Conservation (phyloP, 2,113 vertebrate genomes). For the Pseudopodoces humilis region DNA sequence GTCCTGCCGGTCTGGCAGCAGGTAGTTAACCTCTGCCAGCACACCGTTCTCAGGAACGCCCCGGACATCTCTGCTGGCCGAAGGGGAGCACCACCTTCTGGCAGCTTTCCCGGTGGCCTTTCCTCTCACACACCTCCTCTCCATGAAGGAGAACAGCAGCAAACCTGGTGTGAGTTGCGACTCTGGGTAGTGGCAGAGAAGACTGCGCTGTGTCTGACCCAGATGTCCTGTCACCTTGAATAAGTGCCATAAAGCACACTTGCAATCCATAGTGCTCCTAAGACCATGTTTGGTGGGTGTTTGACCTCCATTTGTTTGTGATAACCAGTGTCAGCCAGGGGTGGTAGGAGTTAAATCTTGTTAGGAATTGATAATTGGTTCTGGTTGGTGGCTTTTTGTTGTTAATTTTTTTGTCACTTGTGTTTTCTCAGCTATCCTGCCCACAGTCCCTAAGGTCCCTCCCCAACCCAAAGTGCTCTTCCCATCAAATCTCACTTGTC, state of each 20-base stretch:
- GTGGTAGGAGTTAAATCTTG: not conserved
- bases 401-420: not conserved
- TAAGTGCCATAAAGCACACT: not conserved
- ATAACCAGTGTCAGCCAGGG: not conserved
- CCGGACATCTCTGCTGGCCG: not conserved
- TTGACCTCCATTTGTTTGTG: not conserved
- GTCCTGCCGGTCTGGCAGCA: not conserved
- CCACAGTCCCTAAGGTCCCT: not conserved
- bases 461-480: not conserved
- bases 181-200: not conserved
- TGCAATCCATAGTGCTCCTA: not conserved
- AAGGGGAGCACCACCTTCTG: not conserved
- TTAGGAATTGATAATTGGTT: not conserved
- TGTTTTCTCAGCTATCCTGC: not conserved
- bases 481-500: not conserved
- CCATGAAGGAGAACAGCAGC: not conserved
- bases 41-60: fast-evolving
- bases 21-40: not conserved
- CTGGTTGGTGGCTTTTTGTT: not conserved
- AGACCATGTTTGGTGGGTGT: not conserved
- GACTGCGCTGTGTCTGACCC: fast-evolving
- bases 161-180: not conserved
- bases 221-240: not conserved
- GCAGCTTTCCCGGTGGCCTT: not conserved
- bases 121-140: not conserved